phyloP scores from a whole-genome alignment of 2,113 vertebrate genomes.

The Nyctibius bracteatus region DNA sequence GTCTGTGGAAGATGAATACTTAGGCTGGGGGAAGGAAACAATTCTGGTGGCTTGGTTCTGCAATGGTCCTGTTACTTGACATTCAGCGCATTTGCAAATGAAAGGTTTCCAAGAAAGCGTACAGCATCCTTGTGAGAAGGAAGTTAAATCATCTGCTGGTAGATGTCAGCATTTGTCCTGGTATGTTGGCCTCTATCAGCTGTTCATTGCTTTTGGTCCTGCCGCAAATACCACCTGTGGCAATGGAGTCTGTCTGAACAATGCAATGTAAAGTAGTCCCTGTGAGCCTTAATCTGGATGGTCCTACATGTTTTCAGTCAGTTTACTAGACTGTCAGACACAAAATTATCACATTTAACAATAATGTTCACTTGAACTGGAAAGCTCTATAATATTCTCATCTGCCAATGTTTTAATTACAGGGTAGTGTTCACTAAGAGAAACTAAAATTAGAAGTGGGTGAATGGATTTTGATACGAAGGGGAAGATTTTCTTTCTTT shows the following conservation, averaged over 20 bases:
- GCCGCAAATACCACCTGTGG: not conserved
- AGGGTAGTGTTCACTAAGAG: conserved; percentile 36
- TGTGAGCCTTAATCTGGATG: not conserved
- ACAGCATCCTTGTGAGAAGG: not conserved
- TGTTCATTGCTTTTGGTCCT: not conserved
- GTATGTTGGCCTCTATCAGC: not conserved
- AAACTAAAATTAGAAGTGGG: conserved; percentile 74
- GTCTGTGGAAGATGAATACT: not conserved
- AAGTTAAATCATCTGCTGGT: not conserved
- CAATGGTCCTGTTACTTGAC: not conserved
- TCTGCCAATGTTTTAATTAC: conserved; percentile 75
- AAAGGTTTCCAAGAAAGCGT: not conserved
- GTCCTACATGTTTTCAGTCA: conserved; percentile 1
- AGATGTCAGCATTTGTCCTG: not conserved
- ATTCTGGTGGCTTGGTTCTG: not conserved
- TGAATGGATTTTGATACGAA: conserved; percentile 72
- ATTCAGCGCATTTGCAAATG: not conserved
- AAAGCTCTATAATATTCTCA: conserved; percentile 69
- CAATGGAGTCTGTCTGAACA: not conserved
- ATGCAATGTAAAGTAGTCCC: not conserved
- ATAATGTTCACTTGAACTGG: conserved; percentile 43
- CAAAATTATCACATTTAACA: conserved; percentile 56
- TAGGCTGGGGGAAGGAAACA: not conserved
- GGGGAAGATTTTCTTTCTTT: conserved; percentile 31
- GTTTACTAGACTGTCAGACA: conserved; percentile 22